Conservation (phyloP, 2,113 vertebrate species). For the Menura novaehollandiae region DNA sequence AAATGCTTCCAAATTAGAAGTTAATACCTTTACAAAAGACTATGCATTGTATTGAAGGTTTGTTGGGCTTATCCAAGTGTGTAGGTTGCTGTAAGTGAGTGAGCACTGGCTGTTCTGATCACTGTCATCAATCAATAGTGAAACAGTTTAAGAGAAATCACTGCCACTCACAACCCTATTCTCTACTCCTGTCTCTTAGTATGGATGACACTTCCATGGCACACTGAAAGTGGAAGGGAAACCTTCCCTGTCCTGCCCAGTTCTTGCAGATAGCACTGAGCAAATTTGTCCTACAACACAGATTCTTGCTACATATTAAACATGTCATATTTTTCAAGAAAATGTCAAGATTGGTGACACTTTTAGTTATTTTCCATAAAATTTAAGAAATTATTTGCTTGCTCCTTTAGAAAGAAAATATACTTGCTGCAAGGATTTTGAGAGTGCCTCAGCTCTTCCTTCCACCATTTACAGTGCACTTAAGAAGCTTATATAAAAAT, state of each 20-base stretch:
- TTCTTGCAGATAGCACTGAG: not conserved
- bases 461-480: not conserved
- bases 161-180: accelerated
- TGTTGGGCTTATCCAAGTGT: not conserved
- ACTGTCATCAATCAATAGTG: not conserved
- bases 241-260: not conserved
- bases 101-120: not conserved
- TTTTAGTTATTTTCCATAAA: not conserved
- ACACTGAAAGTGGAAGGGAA: not conserved
- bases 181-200: not conserved
- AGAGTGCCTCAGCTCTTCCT: not conserved
- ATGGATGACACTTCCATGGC: not conserved
- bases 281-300: not conserved
- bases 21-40: not conserved
- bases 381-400: not conserved
- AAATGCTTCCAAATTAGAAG: not conserved
- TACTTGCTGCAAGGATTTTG: not conserved
- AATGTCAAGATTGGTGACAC: not conserved
- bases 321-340: not conserved
- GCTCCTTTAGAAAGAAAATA: not conserved
- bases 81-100: not conserved
- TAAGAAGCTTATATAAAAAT: not conserved
- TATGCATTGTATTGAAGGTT: not conserved
- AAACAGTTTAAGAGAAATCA: not conserved
- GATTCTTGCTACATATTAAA: not conserved